Evolutionary conservation across 2,797 vertebrate genomes (phyloP).

Genomic region (Xiphophorus birchmanni): DNA sequence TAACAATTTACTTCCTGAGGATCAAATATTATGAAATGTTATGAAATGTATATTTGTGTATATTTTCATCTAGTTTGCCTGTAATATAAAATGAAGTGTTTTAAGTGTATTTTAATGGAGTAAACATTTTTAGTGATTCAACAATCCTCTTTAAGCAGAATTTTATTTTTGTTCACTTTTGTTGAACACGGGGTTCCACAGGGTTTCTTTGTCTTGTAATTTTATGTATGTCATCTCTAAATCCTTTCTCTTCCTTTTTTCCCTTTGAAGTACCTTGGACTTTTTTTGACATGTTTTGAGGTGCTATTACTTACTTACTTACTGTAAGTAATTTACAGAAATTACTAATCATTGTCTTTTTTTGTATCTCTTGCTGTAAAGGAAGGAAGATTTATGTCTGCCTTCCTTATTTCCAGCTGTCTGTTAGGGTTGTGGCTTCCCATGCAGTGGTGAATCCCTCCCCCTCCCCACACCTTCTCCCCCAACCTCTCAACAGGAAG

Average conservation of each 20-base stretch:
- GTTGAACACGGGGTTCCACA: neutral
- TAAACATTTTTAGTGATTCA: slow-evolving; percentile 51
- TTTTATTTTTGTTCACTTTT: neutral
- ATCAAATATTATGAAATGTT: slow-evolving; percentile 82
- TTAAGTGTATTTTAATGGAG: slow-evolving; percentile 69
- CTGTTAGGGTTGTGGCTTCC: slow-evolving; percentile 72
- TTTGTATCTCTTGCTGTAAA: too few species aligned
- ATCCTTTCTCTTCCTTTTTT: neutral
- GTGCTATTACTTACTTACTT: neutral
- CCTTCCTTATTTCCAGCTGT: slow-evolving; percentile 69
- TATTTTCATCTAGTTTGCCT: slow-evolving; percentile 70
- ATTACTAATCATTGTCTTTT: too few species aligned
- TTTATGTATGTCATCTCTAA: neutral
- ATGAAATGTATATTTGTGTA: slow-evolving; percentile 78
- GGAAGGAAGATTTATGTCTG: slow-evolving; percentile 33
- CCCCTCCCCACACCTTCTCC: slow-evolving; percentile 9
- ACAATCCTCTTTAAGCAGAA: slow-evolving; percentile 26
- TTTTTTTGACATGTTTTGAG: neutral
- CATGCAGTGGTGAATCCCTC: slow-evolving; percentile 57
- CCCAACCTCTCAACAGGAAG: slow-evolving; percentile 17
- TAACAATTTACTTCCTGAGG: slow-evolving; percentile 26
- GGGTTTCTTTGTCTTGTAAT: neutral
- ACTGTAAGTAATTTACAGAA: too few species aligned
- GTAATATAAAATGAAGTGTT: slow-evolving; percentile 72
- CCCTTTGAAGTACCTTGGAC: neutral